Conservation (phyloP, 1,140 invertebrate species). For the Papilio helenus region DNA sequence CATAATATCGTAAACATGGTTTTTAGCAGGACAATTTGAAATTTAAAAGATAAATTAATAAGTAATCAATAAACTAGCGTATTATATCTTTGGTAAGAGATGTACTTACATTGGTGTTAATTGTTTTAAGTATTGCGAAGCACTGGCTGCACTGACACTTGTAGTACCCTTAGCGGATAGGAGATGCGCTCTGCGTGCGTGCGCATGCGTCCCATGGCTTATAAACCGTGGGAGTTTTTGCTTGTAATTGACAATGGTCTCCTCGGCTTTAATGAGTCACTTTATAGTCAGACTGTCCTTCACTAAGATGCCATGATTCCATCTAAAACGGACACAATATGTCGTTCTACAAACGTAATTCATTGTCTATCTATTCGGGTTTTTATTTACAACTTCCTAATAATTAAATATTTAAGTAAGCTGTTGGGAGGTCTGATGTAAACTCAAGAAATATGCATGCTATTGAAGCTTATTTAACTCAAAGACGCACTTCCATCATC, state of each 20-base stretch:
- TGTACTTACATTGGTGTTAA: conserved; percentile 37
- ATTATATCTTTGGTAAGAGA: neutral
- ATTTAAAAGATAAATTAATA: neutral
- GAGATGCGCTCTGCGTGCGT: conserved; percentile 73
- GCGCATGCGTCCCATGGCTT: conserved; percentile 67
- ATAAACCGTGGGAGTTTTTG: conserved; percentile 80
- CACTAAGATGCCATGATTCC: conserved; percentile 68
- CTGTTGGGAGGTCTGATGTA: neutral
- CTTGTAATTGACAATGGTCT: conserved; percentile 77
- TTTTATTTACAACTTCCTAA: conserved; percentile 37
- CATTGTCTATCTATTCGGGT: conserved; percentile 35
- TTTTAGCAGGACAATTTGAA: neutral
- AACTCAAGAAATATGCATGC: neutral
- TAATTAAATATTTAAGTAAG: neutral
- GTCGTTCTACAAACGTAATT: conserved; percentile 58
- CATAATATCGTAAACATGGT: neutral
- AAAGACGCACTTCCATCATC: no score
- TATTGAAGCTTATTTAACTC: no score
- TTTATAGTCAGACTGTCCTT: conserved; percentile 77
- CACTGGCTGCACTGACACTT: conserved; percentile 48
- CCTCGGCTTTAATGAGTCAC: conserved; percentile 76
- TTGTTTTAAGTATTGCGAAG: conserved; percentile 32
- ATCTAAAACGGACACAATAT: conserved; percentile 63
- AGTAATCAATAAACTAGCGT: neutral
- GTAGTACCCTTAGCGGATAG: conserved; percentile 50